Conservation (phyloP, 1,140 invertebrate species). For the Meloidogyne hapla region DNA sequence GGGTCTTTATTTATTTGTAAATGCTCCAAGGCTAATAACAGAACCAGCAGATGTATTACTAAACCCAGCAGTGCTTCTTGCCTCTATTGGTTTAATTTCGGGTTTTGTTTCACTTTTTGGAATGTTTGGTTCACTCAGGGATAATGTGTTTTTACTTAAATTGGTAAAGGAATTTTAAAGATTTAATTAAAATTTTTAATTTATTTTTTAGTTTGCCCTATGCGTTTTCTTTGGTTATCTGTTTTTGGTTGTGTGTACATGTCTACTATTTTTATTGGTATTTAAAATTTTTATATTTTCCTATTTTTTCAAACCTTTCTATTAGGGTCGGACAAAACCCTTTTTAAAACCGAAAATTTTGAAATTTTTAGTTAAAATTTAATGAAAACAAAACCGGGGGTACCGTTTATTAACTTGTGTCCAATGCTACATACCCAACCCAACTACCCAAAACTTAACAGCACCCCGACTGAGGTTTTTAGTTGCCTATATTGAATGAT, state of each 20-base stretch:
- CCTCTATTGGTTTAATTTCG: conserved; percentile 51
- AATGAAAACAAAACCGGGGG: no score
- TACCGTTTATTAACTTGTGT: no score
- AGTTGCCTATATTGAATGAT: no score
- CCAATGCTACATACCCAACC: no score
- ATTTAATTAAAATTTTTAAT: background rate
- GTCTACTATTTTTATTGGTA: conserved; percentile 54
- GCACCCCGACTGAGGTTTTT: no score
- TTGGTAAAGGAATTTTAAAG: conserved; percentile 33
- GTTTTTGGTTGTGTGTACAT: conserved; percentile 53
- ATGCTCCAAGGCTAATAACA: conserved; percentile 54
- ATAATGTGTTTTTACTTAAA: conserved; percentile 61
- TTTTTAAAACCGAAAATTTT: no score
- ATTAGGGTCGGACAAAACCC: no score
- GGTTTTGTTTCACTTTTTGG: conserved; percentile 55
- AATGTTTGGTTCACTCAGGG: conserved; percentile 53
- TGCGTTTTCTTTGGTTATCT: conserved; percentile 58
- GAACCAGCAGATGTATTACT: conserved; percentile 57
- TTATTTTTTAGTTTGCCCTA: conserved; percentile 54
- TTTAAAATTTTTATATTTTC: background rate
- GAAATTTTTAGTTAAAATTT: no score
- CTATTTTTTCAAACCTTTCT: background rate
- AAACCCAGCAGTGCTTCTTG: conserved; percentile 60
- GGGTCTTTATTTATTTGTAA: conserved; percentile 60
- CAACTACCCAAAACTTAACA: no score